Evolutionary conservation across 2,888 invertebrate species (phyloP), one percentile per base, ranked within the genome.

Genomic region (Heteromyza rotundicornis): DNA sequence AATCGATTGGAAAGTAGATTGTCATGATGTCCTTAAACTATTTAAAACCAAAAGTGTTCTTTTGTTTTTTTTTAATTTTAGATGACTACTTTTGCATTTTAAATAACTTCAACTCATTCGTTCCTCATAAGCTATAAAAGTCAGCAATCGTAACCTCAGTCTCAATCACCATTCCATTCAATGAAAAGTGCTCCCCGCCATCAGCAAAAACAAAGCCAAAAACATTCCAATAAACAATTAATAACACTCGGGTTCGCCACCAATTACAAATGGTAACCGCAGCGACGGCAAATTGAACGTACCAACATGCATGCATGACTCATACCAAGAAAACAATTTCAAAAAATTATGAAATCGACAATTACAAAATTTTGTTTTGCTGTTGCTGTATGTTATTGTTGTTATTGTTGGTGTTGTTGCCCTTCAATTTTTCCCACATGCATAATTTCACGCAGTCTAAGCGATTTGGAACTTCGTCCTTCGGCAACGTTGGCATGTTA

Each of bases 391-490:
- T 14, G 8, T 19, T 57, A n/a, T 35, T 57, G 49, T 40, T 49
- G 49, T 12, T 1, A n/a, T 3, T 57, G 27, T 16, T 49, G 19
- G 2, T 36, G 22, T 54, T n/a, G 10, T 35, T 54, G 32, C 10
- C 50, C 3, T 59, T 32, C 20, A 56, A 27, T 27, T 60, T 63
- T 63, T 66, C 66, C 66, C 66, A 60, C 59, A 64, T 66, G 66
- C 64, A 66, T 64, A 66, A 66, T 66, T 66, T 64, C 62, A 66
- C 60, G 66, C 66, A 59, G 64, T 66, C 59, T 60, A 63, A 64
- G 63, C 54, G 66, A 44, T 60, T 62, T 64, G 27, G 40, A 40
- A 57, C 62, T 66, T 66, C 59, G 64, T 66, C 66, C 64, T 66
- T 64, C 54, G 50, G 50, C 64, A 7, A 51, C 16, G 40, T 27